Base-by-base conservation (phyloP, 2,888 invertebrate species). In the Noctua janthina region DNA sequence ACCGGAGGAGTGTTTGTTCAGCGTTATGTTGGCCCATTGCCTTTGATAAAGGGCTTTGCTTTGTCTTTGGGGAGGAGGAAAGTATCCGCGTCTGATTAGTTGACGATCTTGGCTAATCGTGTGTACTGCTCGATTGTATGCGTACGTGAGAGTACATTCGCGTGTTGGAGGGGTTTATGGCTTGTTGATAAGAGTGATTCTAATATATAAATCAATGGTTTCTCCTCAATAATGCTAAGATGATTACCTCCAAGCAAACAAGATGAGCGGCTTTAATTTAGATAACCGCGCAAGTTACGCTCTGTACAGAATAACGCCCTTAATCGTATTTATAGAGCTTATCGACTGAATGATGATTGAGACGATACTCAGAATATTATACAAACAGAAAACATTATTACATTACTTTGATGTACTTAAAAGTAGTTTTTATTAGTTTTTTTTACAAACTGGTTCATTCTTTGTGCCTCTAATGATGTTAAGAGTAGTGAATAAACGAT, bases 21-120 rank as follows among this genome's bases (percentile, higher is more conserved):
- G 62, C 51, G 71, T 73, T 78, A 75, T 84, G 80, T 80, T 56
- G 71, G 70, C 67, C 23, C 74, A 84, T 84, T 75, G 67, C 46
- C 39, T 81, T 49, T 68, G 82, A 85, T 82, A 84, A 77, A 71
- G 35, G 59, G 69, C 56, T 77, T 83, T 67, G 54, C 51, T 74
- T 81, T 82, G 75, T 75, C 68, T 84, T 82, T 56, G 43, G n/a
- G 4, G 51, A 72, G 35, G 46, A 85, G 81, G 74, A 85, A 77
- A 84, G 74, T 77, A 81, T 81, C 71, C 23, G 67, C 62, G 66
- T 66, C 46, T 81, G 85, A 81, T 81, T 74, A 77, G 43, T 69
- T 69, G 56, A 72, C 72, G 59, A 76, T 76, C 68, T n/a, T 54
- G 76, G 68, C 62, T 86, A 83, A 76, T 73, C 72, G 83, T 73